Evolutionary conservation across 2,888 invertebrate species (phyloP), one percentile per base, ranked within the genome.

Genomic region (Chymomyza procnemis): DNA sequence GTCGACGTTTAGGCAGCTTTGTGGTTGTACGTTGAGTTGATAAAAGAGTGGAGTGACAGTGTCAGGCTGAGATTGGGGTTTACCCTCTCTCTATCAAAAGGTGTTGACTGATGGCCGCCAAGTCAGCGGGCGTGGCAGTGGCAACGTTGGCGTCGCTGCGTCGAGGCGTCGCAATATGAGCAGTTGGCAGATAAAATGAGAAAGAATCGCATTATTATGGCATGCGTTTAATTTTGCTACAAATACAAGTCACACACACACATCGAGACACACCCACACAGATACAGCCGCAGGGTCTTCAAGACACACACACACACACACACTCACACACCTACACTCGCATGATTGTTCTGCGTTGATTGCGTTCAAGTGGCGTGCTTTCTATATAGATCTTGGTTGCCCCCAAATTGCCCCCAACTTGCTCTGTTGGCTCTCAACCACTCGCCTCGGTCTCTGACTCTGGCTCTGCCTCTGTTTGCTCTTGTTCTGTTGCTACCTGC

Each of bases 191-290:
- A 34, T 61, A 65, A 71, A 69, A 75, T 74, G 83, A 81, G 76
- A 76, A 82, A 75, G 79, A 85, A 80, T 80, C 85, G 82, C 73
- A 79, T 85, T 80, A 85, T 80, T 80, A 85, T 80, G 80, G 79
- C 80, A 75, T 85, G 85, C 85, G 85, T 85, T 80, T 85, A 80
- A 82, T 81, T 80, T 77, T 61, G 79, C 71, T 74, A 78, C 67
- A 75, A 63, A 67, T 41, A 41, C 34, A 26, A 26, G 26, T 26
- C 26, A 26, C 34, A 26, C 22, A 26, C 26, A 4, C 26, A 26
- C 26, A 26, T 6, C 1, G 1, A 26, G 5, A 3, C 26, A 34
- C 34, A 34, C 34, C 8, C 34, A 34, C 34, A 41, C 12, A 41
- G 9, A 14, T 19, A 55, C 18, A 55, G 55, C 9, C 19, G 21